Conservation (phyloP, 2,113 vertebrate species). For the Eclectus roratus region DNA sequence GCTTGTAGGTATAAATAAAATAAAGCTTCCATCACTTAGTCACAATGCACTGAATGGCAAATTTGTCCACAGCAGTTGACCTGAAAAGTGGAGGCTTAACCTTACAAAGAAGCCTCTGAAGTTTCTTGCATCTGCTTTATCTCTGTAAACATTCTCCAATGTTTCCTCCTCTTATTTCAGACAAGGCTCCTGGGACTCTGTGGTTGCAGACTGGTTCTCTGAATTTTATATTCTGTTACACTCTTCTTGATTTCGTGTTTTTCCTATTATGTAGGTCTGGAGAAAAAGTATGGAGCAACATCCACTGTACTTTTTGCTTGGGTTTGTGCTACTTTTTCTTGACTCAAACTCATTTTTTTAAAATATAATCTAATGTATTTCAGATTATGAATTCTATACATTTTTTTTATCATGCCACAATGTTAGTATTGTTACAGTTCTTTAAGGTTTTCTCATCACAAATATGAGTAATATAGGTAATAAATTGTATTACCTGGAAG, state of each 20-base stretch:
- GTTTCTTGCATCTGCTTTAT: slow-evolving; percentile 62
- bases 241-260: neutral
- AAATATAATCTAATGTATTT: neutral
- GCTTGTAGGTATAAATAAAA: slow-evolving; percentile 18
- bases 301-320: neutral
- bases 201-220: neutral
- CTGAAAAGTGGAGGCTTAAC: slow-evolving; percentile 52
- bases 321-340: neutral
- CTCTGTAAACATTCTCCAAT: slow-evolving; percentile 45
- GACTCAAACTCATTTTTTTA: neutral
- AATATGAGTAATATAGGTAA: neutral
- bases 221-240: neutral
- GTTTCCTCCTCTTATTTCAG: neutral
- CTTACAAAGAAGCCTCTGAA: slow-evolving; percentile 57
- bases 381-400: neutral
- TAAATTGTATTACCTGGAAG: neutral
- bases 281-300: neutral
- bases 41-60: slow-evolving; percentile 42
- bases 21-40: neutral
- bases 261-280: neutral
- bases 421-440: neutral
- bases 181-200: neutral
- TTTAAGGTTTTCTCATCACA: neutral
- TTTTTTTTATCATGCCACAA: neutral
- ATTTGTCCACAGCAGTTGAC: slow-evolving; percentile 57